Conservation (phyloP, 2,113 vertebrate genomes). For the Xyliphius kryptos region DNA sequence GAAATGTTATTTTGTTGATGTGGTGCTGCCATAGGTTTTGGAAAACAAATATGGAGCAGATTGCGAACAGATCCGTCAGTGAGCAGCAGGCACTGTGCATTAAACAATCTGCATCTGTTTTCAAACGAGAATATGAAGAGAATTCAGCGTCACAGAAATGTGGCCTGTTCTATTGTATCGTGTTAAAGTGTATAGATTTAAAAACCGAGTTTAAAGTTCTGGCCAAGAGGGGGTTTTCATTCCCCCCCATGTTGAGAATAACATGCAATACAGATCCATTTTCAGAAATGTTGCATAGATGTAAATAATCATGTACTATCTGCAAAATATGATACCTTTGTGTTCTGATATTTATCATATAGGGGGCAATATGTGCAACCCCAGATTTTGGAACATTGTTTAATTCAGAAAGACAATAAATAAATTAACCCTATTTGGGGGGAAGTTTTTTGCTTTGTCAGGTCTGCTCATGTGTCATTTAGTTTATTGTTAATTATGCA, state of each 20-base stretch:
- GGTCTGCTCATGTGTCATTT: constrained; percentile 39
- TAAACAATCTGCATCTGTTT: too few species aligned
- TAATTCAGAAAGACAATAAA: constrained; percentile 63
- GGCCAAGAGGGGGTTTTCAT: too few species aligned
- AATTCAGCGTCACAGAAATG: too few species aligned
- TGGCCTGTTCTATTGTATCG: too few species aligned
- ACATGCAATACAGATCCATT: constrained; percentile 9
- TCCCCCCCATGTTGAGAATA: too few species aligned
- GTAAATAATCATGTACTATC: constrained; percentile 62
- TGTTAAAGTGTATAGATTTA: too few species aligned
- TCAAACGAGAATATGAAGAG: too few species aligned
- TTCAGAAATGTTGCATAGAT: constrained; percentile 47
- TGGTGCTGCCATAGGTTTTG: background rate
- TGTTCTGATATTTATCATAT: constrained; percentile 66
- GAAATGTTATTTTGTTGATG: constrained; percentile 1
- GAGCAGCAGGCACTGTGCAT: background rate
- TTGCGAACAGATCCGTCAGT: background rate
- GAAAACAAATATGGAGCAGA: background rate
- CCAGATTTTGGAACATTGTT: constrained; percentile 61
- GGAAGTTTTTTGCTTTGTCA: too few species aligned
- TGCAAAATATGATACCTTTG: constrained; percentile 54
- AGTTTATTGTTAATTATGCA: too few species aligned
- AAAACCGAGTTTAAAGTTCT: too few species aligned
- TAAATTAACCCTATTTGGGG: constrained; percentile 52
- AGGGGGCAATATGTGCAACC: constrained; percentile 55